A percentile compares a stretch with the other conserved stretches of the same genome.
Evolutionary conservation across 2,113 vertebrate genomes (phyloP).

Genomic region (Vulpes vulpes): DNA sequence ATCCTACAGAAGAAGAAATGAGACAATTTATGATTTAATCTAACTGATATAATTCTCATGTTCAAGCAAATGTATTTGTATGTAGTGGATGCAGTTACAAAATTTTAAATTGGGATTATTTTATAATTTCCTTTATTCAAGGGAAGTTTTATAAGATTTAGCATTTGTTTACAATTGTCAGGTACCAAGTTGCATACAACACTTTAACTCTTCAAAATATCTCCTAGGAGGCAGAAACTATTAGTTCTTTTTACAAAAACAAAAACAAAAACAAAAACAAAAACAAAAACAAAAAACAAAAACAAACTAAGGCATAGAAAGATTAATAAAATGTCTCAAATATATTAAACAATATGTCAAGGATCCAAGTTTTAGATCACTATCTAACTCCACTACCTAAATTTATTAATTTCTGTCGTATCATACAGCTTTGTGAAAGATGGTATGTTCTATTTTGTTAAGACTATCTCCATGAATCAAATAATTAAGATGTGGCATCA

Average conservation of each 20-base stretch:
- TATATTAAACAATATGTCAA: no score
- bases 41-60: background rate
- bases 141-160: background rate
- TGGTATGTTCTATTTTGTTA: no score
- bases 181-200: background rate
- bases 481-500: background rate
- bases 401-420: no score
- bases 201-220: background rate
- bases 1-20: background rate
- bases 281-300: background rate
- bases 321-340: no score
- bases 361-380: no score
- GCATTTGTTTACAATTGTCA: background rate
- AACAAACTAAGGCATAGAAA: no score
- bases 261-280: no score
- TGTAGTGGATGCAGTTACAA: background rate
- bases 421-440: no score
- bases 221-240: background rate
- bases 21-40: background rate
- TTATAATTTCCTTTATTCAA: background rate
- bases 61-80: background rate
- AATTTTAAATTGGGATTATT: background rate
- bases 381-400: no score
- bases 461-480: no score
- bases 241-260: background rate